Evolutionary conservation across 2,113 vertebrate species (phyloP).

Genomic region (Beaufortia kweichowensis): DNA sequence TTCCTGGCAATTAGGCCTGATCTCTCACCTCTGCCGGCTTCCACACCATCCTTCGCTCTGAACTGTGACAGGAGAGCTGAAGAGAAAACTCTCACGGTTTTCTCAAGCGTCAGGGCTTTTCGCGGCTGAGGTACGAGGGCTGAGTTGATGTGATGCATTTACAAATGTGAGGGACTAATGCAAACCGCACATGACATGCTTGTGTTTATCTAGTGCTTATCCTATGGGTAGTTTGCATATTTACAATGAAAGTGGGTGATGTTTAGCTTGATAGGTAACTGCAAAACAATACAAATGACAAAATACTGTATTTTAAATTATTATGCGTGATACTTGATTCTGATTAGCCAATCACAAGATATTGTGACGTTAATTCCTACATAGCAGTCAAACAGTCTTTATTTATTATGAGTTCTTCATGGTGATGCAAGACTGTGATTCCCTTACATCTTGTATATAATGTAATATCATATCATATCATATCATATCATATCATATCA

Average conservation of each 20-base stretch:
- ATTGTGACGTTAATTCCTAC: too few relatives aligned
- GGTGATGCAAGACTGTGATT: too few relatives aligned
- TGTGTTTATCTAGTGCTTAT: too few relatives aligned
- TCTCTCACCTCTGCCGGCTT: constrained; percentile 4
- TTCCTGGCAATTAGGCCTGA: constrained; percentile 37
- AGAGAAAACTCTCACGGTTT: neutral
- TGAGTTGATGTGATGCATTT: neutral
- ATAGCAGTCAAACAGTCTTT: too few relatives aligned
- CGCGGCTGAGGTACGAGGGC: neutral
- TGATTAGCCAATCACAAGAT: too few relatives aligned
- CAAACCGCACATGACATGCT: neutral
- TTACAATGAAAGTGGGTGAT: neutral
- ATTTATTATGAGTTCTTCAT: too few relatives aligned
- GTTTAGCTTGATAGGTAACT: neutral
- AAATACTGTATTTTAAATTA: too few relatives aligned
- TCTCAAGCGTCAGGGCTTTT: neutral
- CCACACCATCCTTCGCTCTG: neutral
- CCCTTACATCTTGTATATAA: too few relatives aligned
- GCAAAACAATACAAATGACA: too few relatives aligned
- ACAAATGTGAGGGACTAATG: neutral
- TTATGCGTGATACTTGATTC: too few relatives aligned
- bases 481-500: too few relatives aligned
- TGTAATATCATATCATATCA: too few relatives aligned
- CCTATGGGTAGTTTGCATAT: neutral
- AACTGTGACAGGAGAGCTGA: neutral